These are phyloP conservation scores for Corythucha ciliata DNA, from an alignment of 2,888 invertebrate species.

Conservation along the genomic window DNA sequence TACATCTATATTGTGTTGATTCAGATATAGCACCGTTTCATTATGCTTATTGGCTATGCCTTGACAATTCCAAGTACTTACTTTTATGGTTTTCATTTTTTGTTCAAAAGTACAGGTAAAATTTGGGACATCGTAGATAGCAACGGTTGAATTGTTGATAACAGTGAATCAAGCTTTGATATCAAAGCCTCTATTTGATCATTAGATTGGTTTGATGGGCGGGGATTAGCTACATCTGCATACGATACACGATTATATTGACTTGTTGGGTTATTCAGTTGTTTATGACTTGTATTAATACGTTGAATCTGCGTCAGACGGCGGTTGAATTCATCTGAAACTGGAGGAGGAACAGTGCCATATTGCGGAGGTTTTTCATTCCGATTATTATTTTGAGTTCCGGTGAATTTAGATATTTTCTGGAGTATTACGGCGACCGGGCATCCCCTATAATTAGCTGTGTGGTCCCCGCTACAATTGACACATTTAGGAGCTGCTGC, in stretches of 20 bases:
- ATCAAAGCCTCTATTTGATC: background rate
- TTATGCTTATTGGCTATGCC: constrained; percentile 2
- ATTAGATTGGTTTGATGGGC: background rate
- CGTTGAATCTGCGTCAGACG: constrained; percentile 9
- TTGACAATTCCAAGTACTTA: constrained; percentile 1
- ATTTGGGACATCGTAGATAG: background rate
- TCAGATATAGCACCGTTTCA: background rate
- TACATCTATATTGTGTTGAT: constrained; percentile 1
- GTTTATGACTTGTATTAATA: background rate
- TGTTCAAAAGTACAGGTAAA: constrained; percentile 1
- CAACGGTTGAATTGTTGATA: background rate
- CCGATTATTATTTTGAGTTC: background rate
- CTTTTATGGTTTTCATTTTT: background rate
- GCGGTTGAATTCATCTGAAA: constrained; percentile 13
- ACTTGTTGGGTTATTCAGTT: background rate
- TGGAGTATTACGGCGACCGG: constrained; percentile 12
- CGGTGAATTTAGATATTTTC: constrained; percentile 1
- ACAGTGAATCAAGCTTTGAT: background rate
- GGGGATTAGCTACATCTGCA: background rate
- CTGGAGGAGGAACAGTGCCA: too few species aligned
- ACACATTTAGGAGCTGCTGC: constrained; percentile 19
- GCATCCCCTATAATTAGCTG: constrained; percentile 22
- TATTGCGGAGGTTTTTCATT: background rate
- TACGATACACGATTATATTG: background rate
- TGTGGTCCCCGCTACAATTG: constrained; percentile 21